A percentile compares a stretch with the other conserved stretches of the same genome.
phyloP scores from a whole-genome alignment of 2,797 vertebrate species.

The Argya squamiceps region DNA sequence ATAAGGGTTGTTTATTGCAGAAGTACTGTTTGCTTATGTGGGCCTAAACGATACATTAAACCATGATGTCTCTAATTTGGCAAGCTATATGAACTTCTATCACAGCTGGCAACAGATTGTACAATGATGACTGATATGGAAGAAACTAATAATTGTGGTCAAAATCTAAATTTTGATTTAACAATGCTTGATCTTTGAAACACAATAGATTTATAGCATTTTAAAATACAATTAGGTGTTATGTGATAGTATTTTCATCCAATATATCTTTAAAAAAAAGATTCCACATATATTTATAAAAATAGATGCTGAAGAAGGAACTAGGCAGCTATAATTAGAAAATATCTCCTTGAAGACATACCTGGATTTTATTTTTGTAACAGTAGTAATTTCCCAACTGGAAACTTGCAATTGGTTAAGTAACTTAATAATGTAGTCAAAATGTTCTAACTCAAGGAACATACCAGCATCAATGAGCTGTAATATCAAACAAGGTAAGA shows the following conservation, averaged over 20 bases:
- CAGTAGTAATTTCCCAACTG: constrained; percentile 70
- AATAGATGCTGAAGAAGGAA: background rate
- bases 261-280: background rate
- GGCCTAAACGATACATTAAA: background rate
- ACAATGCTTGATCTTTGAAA: background rate
- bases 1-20: background rate
- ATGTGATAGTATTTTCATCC: background rate
- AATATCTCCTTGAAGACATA: constrained; percentile 16
- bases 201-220: background rate
- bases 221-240: background rate
- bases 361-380: constrained; percentile 80
- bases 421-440: constrained; percentile 74
- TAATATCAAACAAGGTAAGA: background rate
- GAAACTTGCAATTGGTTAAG: constrained; percentile 75
- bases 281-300: background rate
- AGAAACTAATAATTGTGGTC: background rate
- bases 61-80: background rate
- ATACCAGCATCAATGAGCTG: constrained; percentile 80
- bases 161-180: background rate
- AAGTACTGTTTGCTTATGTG: background rate
- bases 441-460: constrained; percentile 73
- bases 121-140: background rate
- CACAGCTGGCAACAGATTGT: background rate
- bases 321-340: background rate
- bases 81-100: background rate